Percentiles rank a stretch among this genome's conserved stretches.
phyloP scores from a whole-genome alignment of 2,888 invertebrate species.

The Galerucella pusilla region DNA sequence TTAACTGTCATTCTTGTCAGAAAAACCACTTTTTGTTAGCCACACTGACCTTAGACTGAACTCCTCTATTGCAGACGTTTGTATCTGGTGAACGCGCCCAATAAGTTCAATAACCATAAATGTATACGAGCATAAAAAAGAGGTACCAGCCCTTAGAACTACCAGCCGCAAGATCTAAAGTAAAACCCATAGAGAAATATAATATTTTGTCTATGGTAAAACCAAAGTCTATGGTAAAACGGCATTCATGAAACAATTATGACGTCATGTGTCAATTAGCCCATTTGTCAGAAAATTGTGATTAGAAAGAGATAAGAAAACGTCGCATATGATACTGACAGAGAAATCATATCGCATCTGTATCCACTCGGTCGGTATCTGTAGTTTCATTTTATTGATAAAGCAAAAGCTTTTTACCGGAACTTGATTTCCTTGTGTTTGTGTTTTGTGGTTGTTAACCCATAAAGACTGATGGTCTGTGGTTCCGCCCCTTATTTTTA shows the following conservation, averaged over 20 bases:
- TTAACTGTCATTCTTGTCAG: no score
- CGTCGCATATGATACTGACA: conserved; percentile 1
- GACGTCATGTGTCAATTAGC: not conserved
- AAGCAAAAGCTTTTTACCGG: conserved; percentile 4
- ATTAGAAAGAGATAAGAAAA: not conserved
- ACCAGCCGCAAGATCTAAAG: no score
- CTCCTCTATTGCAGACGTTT: no score
- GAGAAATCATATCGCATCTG: conserved; percentile 3
- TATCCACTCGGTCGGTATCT: not conserved
- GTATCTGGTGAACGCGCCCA: no score
- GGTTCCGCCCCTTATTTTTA: conserved; percentile 48
- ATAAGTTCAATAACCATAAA: no score
- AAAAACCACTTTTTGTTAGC: no score
- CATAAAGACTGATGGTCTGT: conserved; percentile 31
- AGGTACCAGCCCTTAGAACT: no score
- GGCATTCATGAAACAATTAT: not conserved
- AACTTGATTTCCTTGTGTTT: conserved; percentile 24
- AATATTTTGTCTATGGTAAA: no score
- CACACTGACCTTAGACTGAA: no score
- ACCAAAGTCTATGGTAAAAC: not conserved
- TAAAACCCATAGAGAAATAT: no score
- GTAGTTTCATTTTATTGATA: conserved; percentile 6
- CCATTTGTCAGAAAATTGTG: not conserved
- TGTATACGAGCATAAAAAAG: no score
- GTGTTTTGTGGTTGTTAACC: conserved; percentile 33